Conservation (phyloP, 2,797 vertebrate genomes). For the Acanthiza pusilla region DNA sequence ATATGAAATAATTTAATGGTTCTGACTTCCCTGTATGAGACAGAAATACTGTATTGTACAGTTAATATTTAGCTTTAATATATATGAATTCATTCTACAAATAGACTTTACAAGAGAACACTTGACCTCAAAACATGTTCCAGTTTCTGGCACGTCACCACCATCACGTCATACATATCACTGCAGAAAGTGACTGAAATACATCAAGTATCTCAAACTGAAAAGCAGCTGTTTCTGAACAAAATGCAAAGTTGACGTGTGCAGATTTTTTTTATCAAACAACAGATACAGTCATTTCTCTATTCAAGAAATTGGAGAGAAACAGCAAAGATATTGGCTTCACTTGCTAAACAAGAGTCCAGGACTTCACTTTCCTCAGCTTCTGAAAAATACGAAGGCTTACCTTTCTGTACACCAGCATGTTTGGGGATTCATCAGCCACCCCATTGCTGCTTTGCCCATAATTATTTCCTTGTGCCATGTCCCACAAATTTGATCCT, state of each 20-base stretch:
- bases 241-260: background rate
- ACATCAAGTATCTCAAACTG: background rate
- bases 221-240: background rate
- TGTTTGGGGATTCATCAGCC: constrained; percentile 94
- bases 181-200: background rate
- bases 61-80: background rate
- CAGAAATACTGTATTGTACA: background rate
- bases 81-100: background rate
- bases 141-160: background rate
- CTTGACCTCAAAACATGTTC: background rate
- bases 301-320: background rate
- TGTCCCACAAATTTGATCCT: constrained; percentile 75
- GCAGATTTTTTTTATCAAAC: background rate
- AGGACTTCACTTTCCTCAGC: background rate
- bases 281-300: background rate
- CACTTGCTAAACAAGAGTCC: background rate
- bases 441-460: constrained; percentile 92
- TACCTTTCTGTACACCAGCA: constrained; percentile 98
- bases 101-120: background rate
- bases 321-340: background rate
- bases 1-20: background rate
- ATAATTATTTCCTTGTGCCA: constrained; percentile 95
- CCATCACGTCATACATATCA: background rate
- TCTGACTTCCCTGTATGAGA: background rate
- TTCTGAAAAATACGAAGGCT: constrained; percentile 14